Conservation (phyloP, 2,888 invertebrate genomes). For the Orthosia gracilis region DNA sequence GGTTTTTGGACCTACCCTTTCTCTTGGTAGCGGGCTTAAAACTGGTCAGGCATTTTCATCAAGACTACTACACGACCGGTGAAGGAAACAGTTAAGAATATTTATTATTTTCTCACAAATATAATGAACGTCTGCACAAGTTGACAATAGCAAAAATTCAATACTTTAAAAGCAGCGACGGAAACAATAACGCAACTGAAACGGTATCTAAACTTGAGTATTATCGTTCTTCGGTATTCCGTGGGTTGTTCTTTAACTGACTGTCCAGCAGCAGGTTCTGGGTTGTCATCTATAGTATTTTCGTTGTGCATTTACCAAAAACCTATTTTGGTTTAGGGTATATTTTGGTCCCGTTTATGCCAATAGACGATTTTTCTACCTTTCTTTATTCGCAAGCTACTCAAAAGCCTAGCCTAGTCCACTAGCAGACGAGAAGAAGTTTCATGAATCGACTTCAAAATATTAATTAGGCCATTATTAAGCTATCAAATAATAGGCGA, state of each 20-base stretch:
- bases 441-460: too few species aligned
- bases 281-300: neutral
- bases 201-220: constrained; percentile 24
- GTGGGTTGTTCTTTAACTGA: too few species aligned
- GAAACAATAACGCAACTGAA: constrained; percentile 40
- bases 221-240: constrained; percentile 9
- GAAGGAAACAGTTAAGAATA: constrained; percentile 3
- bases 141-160: constrained; percentile 23
- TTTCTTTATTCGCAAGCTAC: neutral
- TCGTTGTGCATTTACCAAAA: too few species aligned
- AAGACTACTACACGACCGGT: neutral
- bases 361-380: too few species aligned
- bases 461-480: too few species aligned
- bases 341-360: too few species aligned
- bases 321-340: too few species aligned
- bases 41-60: too few species aligned
- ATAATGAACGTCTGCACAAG: constrained; percentile 5
- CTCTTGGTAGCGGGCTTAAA: too few species aligned
- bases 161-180: constrained; percentile 51
- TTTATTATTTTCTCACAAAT: constrained; percentile 13
- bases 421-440: neutral
- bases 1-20: neutral
- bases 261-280: neutral
- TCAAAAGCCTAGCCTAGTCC: too few species aligned
- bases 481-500: neutral